Percentiles rank a stretch among this genome's conserved stretches.
Evolutionary conservation across 2,113 vertebrate genomes (phyloP).

Genomic region (Sinocyclocheilus maitianheensis): DNA sequence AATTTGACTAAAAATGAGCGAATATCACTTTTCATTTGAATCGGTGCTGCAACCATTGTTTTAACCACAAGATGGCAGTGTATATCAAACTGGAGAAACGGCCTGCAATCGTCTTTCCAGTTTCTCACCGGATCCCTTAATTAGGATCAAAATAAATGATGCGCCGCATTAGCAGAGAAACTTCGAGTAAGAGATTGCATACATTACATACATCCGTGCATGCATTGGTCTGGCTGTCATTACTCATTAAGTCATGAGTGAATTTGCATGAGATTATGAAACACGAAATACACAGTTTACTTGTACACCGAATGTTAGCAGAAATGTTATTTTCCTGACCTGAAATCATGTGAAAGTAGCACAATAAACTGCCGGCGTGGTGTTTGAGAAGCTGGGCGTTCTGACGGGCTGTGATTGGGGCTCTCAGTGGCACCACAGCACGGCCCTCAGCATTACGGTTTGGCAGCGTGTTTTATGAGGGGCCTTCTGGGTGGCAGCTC

Average conservation of each 20-base stretch:
- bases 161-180: neutral
- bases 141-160: neutral
- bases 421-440: neutral
- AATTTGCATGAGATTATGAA: constrained; percentile 20
- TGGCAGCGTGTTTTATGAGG: constrained; percentile 17
- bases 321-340: constrained; percentile 16
- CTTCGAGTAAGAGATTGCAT: neutral
- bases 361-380: neutral
- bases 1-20: neutral
- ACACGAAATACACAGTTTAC: neutral
- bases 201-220: neutral
- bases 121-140: neutral
- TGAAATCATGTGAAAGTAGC: neutral
- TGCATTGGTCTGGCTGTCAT: neutral
- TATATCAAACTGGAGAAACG: constrained; percentile 11
- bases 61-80: constrained; percentile 61
- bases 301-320: neutral
- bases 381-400: neutral
- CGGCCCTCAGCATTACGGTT: constrained; percentile 11
- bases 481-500: constrained; percentile 39
- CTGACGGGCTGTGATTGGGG: constrained; percentile 1
- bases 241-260: neutral
- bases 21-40: neutral
- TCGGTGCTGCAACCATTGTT: neutral
- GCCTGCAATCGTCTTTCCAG: neutral